A percentile compares a stretch with the other conserved stretches of the same genome.
Conservation (phyloP, 2,113 vertebrate genomes). For the Vulpes ferrilata region DNA sequence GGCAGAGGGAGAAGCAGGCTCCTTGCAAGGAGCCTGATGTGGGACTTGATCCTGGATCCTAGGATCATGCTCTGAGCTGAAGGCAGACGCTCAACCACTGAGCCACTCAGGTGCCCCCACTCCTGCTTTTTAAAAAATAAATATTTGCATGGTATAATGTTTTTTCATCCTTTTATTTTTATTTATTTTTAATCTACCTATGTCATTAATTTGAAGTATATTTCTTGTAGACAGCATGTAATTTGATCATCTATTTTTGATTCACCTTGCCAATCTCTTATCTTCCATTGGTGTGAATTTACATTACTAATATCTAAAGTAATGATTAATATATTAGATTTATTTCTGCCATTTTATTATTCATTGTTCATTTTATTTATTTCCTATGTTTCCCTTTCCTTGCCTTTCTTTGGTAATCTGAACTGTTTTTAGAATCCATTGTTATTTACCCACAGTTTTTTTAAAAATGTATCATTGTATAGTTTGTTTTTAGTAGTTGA, state of each 20-base stretch:
- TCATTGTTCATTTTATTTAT: background rate
- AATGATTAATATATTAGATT: background rate
- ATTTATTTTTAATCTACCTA: background rate
- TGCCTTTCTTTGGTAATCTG: background rate
- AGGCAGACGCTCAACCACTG: too few species aligned
- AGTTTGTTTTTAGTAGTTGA: background rate
- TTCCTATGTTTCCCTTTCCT: background rate
- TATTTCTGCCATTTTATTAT: background rate
- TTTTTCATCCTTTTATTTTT: background rate
- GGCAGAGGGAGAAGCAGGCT: too few species aligned
- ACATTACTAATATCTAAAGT: background rate
- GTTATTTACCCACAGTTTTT: background rate
- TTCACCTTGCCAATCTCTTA: background rate
- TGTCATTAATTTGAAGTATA: background rate
- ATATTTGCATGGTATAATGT: background rate
- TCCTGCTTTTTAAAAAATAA: background rate
- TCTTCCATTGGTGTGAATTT: background rate
- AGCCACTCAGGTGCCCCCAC: background rate
- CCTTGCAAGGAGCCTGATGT: too few species aligned
- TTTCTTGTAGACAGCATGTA: background rate
- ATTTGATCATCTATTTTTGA: background rate
- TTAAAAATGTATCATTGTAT: background rate
- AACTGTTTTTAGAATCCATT: background rate
- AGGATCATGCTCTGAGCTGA: too few species aligned
- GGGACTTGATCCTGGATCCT: too few species aligned